phyloP scores from a whole-genome alignment of 2,113 vertebrate species.

The Isurus oxyrinchus region DNA sequence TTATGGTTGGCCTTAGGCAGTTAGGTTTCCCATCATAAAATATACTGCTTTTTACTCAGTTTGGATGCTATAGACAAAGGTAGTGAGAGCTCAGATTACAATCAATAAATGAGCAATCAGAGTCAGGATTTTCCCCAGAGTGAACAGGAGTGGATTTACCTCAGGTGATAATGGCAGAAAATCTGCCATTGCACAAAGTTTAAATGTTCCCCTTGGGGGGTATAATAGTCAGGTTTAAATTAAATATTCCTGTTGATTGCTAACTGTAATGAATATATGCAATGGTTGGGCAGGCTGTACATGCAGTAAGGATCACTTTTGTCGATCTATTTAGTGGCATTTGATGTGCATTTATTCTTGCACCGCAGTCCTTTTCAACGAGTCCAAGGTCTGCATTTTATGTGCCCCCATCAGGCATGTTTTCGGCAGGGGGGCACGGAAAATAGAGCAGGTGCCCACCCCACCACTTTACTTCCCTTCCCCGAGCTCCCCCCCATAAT shows the following conservation, averaged over 20 bases:
- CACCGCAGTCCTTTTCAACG: background rate
- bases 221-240: slow-evolving; percentile 24
- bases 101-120: slow-evolving; percentile 16
- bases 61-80: background rate
- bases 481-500: too few species aligned
- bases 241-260: background rate
- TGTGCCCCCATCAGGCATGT: too few species aligned
- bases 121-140: slow-evolving; percentile 18
- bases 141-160: background rate
- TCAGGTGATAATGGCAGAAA: slow-evolving; percentile 1
- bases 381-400: too few species aligned
- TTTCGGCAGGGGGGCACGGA: too few species aligned
- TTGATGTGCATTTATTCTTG: background rate
- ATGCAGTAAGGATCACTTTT: background rate
- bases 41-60: background rate
- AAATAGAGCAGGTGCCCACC: too few species aligned
- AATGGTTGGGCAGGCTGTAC: background rate
- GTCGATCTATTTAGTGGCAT: background rate
- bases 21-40: slow-evolving; percentile 21
- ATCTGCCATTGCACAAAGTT: background rate
- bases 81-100: slow-evolving; percentile 6
- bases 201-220: background rate
- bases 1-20: slow-evolving; percentile 7
- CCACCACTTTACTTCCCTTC: too few species aligned
- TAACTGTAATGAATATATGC: background rate